Evolutionary conservation across 2,113 vertebrate species (phyloP).

Genomic region (Cyanistes caeruleus): DNA sequence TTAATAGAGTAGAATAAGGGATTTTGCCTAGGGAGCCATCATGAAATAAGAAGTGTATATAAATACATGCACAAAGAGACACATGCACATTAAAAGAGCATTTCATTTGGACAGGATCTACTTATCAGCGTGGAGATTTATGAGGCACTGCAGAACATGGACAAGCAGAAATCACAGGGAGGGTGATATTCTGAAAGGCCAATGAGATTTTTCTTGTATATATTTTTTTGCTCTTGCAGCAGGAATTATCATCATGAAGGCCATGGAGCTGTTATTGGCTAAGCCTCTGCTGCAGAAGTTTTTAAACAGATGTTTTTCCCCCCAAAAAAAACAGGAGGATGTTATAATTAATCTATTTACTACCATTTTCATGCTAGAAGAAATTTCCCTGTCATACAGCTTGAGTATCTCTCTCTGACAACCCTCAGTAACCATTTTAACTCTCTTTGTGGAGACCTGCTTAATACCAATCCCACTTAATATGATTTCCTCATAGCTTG

Average conservation of each 20-base stretch:
- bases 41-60: neutral
- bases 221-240: neutral
- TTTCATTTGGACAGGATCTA: slow-evolving; percentile 43
- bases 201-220: neutral
- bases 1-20: slow-evolving; percentile 36
- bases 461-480: neutral
- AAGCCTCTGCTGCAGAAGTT: neutral
- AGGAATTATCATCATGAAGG: neutral
- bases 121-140: neutral
- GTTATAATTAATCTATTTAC: neutral
- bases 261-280: neutral
- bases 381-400: neutral
- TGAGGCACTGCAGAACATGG: neutral
- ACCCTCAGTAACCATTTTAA: neutral
- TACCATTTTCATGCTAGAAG: neutral
- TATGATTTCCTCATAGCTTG: neutral
- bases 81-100: slow-evolving; percentile 6
- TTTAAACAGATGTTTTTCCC: neutral
- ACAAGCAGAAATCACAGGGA: neutral
- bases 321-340: neutral
- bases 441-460: neutral
- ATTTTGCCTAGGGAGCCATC: slow-evolving; percentile 38
- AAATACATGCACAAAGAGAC: neutral
- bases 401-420: neutral
- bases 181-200: neutral